Evolutionary conservation across 2,888 invertebrate species (phyloP).

Genomic region (Escarpia spicata): DNA sequence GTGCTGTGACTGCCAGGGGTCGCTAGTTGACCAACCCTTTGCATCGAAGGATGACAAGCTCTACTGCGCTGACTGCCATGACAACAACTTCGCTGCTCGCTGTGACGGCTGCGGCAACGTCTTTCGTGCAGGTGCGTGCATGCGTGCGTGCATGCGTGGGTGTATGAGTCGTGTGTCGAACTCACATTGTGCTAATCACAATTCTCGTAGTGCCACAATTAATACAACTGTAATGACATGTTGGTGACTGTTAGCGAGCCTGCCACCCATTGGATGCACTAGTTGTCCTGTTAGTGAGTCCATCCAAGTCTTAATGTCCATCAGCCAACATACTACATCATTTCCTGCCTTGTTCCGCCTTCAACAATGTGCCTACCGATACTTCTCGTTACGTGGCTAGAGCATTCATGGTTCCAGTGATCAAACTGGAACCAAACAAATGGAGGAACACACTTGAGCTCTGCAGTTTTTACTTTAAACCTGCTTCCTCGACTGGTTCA

Average conservation of each 20-base stretch:
- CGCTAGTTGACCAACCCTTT: constrained; percentile 99
- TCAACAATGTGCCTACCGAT: not conserved
- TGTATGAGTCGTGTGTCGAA: not conserved
- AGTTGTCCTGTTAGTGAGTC: not conserved
- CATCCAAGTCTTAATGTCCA: not conserved
- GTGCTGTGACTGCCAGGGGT: constrained; percentile 96
- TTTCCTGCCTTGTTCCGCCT: not conserved
- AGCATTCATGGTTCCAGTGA: not conserved
- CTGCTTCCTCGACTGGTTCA: not conserved
- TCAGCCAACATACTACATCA: not conserved
- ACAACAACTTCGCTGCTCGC: constrained; percentile 97
- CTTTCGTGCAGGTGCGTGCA: constrained; percentile 92
- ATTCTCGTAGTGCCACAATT: not conserved
- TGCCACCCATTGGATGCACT: not conserved
- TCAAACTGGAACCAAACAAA: not conserved
- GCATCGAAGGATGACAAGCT: constrained; percentile 99
- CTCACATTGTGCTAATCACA: not conserved
- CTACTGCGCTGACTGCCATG: constrained; percentile 99
- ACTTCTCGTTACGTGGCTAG: not conserved
- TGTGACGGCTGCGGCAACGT: constrained; percentile 99
- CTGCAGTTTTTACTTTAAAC: not conserved
- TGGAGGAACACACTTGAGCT: not conserved
- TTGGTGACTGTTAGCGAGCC: not conserved
- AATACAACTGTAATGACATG: not conserved
- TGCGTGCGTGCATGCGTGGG: constrained; percentile 61